phyloP scores from a whole-genome alignment of 2,888 invertebrate species.

The Clunio marinus region DNA sequence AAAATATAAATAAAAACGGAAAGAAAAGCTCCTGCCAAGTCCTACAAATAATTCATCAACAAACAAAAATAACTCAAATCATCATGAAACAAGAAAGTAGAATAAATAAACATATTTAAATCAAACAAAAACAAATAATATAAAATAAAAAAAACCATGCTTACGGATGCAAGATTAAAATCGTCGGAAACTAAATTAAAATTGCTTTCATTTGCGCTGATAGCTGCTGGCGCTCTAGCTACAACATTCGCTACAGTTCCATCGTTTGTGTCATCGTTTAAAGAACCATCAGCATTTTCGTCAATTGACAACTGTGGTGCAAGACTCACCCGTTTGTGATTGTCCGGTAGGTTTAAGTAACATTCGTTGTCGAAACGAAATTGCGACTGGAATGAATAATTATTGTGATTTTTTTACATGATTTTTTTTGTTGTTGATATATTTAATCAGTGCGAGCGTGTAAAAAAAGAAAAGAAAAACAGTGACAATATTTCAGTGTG shows the following conservation, averaged over 20 bases:
- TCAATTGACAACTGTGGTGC: slow-evolving; percentile 41
- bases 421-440: not conserved
- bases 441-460: not conserved
- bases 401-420: not conserved
- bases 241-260: slow-evolving; percentile 5
- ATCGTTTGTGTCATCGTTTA: slow-evolving; percentile 30
- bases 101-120: slow-evolving; percentile 41
- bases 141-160: slow-evolving; percentile 45
- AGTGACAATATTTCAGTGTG: not conserved
- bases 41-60: too few relatives aligned
- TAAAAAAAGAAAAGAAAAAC: not conserved
- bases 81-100: too few relatives aligned
- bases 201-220: slow-evolving; percentile 41
- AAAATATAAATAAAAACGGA: too few relatives aligned
- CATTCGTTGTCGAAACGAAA: slow-evolving; percentile 99
- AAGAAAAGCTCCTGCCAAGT: too few relatives aligned
- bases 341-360: slow-evolving; percentile 94
- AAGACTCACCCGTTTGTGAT: slow-evolving; percentile 94
- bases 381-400: slow-evolving; percentile 72
- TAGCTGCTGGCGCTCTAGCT: slow-evolving; percentile 43
- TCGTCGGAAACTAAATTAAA: slow-evolving; percentile 46
- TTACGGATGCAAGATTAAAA: slow-evolving; percentile 52
- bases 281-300: slow-evolving; percentile 41
- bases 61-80: too few relatives aligned
- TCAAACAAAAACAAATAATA: slow-evolving; percentile 41